These are phyloP conservation scores for Silurus lanzhouensis DNA, from an alignment of 2,797 vertebrate genomes.

Conservation along the genomic window DNA sequence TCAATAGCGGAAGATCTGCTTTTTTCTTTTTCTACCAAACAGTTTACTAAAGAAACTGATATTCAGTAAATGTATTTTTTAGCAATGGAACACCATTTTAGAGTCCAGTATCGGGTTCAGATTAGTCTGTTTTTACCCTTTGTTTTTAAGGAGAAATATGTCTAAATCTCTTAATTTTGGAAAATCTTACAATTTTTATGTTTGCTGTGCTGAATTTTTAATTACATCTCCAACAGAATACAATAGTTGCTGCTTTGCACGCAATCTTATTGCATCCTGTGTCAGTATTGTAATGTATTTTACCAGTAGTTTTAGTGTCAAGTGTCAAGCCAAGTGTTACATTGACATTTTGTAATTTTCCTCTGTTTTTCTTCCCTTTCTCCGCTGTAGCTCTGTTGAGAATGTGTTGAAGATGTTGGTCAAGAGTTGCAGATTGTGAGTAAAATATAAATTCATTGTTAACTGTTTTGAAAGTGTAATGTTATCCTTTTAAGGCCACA, in stretches of 20 bases:
- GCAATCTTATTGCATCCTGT: conserved; percentile 68
- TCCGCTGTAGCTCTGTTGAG: conserved; percentile 86
- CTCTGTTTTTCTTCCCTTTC: conserved; percentile 56
- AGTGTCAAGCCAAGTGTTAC: background rate
- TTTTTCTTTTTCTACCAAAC: background rate
- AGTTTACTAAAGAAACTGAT: background rate
- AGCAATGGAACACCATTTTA: background rate
- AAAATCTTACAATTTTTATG: conserved; percentile 18
- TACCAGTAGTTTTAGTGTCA: conserved; percentile 10
- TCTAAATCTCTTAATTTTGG: background rate
- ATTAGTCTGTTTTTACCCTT: background rate
- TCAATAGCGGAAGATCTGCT: background rate
- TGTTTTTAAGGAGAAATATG: background rate
- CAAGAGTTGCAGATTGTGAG: conserved; percentile 98
- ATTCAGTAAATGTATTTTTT: background rate
- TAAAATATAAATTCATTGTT: conserved; percentile 57
- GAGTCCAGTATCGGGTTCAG: background rate
- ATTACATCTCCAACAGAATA: conserved; percentile 37
- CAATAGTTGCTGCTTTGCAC: conserved; percentile 62
- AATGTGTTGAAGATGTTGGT: conserved; percentile 94
- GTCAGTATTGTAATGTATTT: conserved; percentile 17
- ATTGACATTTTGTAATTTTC: background rate
- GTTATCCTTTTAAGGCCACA: conserved; percentile 19
- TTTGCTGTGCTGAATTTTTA: conserved; percentile 11
- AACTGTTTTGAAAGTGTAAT: background rate